Evolutionary conservation across 1,140 invertebrate genomes (phyloP).

Genomic region (Cryptotermes secundus): DNA sequence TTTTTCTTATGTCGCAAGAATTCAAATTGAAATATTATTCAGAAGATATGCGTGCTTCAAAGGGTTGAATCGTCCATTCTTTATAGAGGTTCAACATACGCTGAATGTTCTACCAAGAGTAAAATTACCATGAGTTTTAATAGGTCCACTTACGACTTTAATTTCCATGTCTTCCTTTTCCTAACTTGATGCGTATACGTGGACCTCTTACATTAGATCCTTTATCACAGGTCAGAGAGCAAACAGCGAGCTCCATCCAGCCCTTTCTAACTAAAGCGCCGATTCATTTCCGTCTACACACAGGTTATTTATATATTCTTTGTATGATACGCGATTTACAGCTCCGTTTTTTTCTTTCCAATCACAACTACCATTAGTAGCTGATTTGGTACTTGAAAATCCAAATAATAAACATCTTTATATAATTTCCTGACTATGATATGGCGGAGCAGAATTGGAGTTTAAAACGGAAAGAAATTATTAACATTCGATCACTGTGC

Average conservation of each 20-base stretch:
- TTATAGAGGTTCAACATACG: not conserved
- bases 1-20: too few species aligned
- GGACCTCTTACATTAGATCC: not conserved
- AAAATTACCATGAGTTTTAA: not conserved
- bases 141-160: not conserved
- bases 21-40: too few species aligned
- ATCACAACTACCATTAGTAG: not conserved
- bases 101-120: not conserved
- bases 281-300: not conserved
- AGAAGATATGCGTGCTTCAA: too few species aligned
- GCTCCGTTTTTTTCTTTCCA: not conserved
- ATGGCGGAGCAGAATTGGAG: not conserved
- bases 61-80: not conserved
- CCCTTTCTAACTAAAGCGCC: not conserved
- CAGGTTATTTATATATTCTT: not conserved
- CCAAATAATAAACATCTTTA: not conserved
- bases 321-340: not conserved
- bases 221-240: not conserved
- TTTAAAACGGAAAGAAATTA: not conserved
- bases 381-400: not conserved
- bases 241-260: not conserved
- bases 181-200: constrained; percentile 2
- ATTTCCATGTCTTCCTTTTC: not conserved
- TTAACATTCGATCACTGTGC: not conserved
- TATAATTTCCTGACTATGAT: not conserved